Evolutionary conservation across 2,888 invertebrate genomes (phyloP), one percentile per base, ranked within the genome.

Genomic region (Meteorus colon): DNA sequence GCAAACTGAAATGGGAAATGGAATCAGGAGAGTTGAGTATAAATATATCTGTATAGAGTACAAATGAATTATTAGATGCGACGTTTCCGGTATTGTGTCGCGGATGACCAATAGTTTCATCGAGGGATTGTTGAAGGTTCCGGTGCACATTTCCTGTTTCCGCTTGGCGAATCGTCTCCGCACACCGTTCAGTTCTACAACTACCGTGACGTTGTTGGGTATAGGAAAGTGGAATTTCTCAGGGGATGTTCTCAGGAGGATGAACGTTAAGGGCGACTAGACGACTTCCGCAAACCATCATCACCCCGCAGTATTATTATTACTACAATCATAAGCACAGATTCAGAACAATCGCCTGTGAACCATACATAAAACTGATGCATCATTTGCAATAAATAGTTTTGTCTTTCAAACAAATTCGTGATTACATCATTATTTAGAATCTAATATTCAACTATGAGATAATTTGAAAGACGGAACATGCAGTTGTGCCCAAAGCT

Each of bases 141-240:
- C 90, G 90, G 88, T 87, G 86, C 90, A 90, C 90, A 90, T 90
- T 90, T 90, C 90, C 90, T 86, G 86, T 87, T 90, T 90, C 90
- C 90, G 90, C 84, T 84, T 81, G 81, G 79, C 84, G 87, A 83
- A 84, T 84, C 84, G 84, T 84, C 83, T 79, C 74, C 51, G 68
- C 70, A 67, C 73, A 63, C 67, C 73, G 63, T 65, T 68, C 75
- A 63, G 77, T 60, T 55, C 55, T 19, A 19, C 24, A 19, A 55
- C 55, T 19, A 55, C 73, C 65, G 51, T 19, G 45, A 27, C 41
- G 41, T 63, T 62, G 72, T 62, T 27, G 48, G 41, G 51, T 29
- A 41, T 62, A 37, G n/a, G 37, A 16, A 63, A 34, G 37, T 65
- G 78, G 80, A 77, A 80, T 78, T 83, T 82, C 83, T 79, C 79